A percentile compares a stretch with the other conserved stretches of the same genome.
Conservation (phyloP, 2,113 vertebrate species). For the Cacatua alba region DNA sequence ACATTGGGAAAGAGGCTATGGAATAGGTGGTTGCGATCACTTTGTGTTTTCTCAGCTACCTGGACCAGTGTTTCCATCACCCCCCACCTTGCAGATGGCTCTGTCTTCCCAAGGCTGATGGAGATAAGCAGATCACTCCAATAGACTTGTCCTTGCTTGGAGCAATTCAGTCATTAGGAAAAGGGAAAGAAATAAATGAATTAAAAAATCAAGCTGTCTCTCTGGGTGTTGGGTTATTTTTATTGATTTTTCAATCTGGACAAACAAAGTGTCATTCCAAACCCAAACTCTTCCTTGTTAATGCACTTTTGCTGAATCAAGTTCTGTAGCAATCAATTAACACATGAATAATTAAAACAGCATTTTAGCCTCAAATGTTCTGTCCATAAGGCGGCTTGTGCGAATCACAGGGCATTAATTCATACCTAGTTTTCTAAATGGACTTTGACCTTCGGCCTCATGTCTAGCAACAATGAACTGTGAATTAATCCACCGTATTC, state of each 20-base stretch:
- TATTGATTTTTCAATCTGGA: conserved; percentile 16
- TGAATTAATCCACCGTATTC: conserved; percentile 27
- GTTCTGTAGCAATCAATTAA: conserved; percentile 31
- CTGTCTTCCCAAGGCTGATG: background rate
- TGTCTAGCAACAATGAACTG: conserved; percentile 6
- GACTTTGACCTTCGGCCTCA: background rate
- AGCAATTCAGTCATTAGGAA: background rate
- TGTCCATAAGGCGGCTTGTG: background rate
- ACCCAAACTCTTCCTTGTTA: background rate
- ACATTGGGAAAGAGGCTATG: background rate
- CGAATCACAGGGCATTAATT: conserved; percentile 41
- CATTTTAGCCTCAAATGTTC: background rate
- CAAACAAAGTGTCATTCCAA: background rate
- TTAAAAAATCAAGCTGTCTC: background rate
- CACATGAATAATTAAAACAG: conserved; percentile 51
- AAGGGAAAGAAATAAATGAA: background rate
- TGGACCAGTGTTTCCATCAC: background rate
- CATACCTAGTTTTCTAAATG: conserved; percentile 37
- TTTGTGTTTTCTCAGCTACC: background rate
- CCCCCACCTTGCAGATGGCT: too few species aligned
- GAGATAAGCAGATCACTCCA: background rate
- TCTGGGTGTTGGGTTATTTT: background rate
- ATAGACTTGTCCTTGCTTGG: background rate
- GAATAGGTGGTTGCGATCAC: accelerated
- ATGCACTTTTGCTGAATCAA: background rate